Conservation (phyloP, 2,113 vertebrate species). For the Athene noctua region DNA sequence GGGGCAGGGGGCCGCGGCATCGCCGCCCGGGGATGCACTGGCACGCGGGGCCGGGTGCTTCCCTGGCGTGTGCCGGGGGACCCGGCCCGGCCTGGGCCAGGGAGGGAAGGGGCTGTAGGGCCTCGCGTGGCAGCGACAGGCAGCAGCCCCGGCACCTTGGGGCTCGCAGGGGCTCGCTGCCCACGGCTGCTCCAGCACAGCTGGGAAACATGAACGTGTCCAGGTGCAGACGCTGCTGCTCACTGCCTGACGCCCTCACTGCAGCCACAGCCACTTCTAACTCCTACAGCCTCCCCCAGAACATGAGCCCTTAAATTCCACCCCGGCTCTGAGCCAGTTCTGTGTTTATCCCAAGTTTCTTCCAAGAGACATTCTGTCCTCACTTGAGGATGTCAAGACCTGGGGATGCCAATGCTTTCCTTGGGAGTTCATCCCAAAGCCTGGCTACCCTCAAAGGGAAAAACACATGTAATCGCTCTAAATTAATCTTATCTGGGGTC, state of each 20-base stretch:
- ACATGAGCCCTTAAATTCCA: accelerated
- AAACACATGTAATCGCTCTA: background rate
- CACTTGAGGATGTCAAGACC: background rate
- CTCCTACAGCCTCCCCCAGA: background rate
- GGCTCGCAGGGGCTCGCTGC: accelerated
- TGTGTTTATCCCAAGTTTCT: background rate
- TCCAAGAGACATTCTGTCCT: background rate
- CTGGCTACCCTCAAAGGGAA: background rate
- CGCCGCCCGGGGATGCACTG: too few relatives aligned
- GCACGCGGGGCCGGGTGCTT: background rate
- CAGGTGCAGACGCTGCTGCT: accelerated
- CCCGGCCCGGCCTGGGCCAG: accelerated
- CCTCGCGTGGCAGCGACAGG: accelerated
- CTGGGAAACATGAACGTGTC: accelerated
- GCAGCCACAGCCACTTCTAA: background rate
- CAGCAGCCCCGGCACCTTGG: accelerated
- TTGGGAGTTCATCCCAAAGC: background rate
- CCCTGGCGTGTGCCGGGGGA: accelerated
- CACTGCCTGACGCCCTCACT: accelerated
- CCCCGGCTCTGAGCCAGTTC: background rate
- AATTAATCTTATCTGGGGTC: background rate
- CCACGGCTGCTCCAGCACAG: accelerated
- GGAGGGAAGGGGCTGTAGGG: background rate
- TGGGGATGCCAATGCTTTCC: background rate
- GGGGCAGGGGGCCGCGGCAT: accelerated